Evolutionary conservation across 2,113 vertebrate genomes (phyloP).

Genomic region (Peromyscus leucopus): DNA sequence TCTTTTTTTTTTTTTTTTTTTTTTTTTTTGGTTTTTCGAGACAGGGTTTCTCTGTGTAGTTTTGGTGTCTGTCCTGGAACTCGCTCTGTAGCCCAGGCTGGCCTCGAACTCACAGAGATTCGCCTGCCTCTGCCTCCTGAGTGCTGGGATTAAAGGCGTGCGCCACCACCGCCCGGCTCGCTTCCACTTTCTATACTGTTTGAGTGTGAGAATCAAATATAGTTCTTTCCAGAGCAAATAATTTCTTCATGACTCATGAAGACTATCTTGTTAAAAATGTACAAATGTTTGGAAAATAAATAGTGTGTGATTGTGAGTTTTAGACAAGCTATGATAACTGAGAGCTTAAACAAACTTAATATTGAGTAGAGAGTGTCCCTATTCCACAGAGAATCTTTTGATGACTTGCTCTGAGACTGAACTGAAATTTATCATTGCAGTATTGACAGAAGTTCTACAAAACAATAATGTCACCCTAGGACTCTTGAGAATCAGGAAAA

Average conservation of each 20-base stretch:
- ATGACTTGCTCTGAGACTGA: background rate
- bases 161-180: too few species aligned
- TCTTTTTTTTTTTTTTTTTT: too few species aligned
- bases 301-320: constrained; percentile 49
- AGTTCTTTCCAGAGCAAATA: constrained; percentile 34
- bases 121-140: too few species aligned
- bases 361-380: background rate
- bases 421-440: background rate
- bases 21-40: too few species aligned
- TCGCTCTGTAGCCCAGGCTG: too few species aligned
- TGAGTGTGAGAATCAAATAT: background rate
- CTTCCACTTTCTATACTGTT: constrained; percentile 30
- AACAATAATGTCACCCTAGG: background rate
- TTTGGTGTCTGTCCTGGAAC: too few species aligned
- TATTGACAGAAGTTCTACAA: constrained; percentile 26
- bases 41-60: too few species aligned
- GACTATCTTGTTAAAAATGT: constrained; percentile 15
- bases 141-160: too few species aligned
- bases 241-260: constrained; percentile 34
- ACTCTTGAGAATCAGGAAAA: constrained; percentile 43
- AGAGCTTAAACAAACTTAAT: background rate
- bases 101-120: too few species aligned
- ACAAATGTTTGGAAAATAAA: constrained; percentile 57
- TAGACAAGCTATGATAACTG: constrained; percentile 40
- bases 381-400: background rate